Evolutionary conservation across 1,140 invertebrate genomes (phyloP), one percentile per base, ranked within the genome.

Genomic region (Leptinotarsa undecemlineata): DNA sequence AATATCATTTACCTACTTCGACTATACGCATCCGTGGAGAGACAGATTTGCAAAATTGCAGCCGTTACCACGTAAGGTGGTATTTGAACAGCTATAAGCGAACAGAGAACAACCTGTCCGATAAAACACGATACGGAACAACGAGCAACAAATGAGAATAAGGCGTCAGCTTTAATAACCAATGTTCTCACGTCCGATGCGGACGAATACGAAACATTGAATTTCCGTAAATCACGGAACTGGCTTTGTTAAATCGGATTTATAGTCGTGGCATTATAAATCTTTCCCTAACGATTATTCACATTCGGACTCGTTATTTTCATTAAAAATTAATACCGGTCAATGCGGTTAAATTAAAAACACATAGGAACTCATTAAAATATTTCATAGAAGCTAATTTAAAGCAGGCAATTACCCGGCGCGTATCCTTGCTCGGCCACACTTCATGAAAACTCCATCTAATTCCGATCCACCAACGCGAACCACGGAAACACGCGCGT

Each of bases 311-410:
- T 72, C 69, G 64, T 75, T 75, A 75, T 75, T 75, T 75, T 75
- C 64, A 75, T 75, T 75, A 48, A 69, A 67, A 75, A 75, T 69
- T 64, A 71, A 62, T 75, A 66, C 61, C 21, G 68, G 4, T 20
- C 26, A 64, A 69, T 69, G 62, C 47, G 74, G 68, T 64, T 26
- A 71, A 70, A 75, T 75, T 75, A 75, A 79, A 78, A 79, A 79
- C 78, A 42, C 72, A 77, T 77, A 76, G 78, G 74, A 81, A 76
- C 75, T 77, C 80, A 81, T 81, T 81, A 81, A 81, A 81, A 81
- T 79, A 79, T 80, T 77, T 81, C 77, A 77, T 81, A 77, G 76
- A 73, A 80, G 72, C 76, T 76, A 81, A 81, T 81, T 81, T 81
- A 81, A 79, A 67, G 70, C 77, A 74, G 79, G 78, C 79, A 80